Conservation (phyloP, 2,113 vertebrate genomes). For the Aplodontia rufa region DNA sequence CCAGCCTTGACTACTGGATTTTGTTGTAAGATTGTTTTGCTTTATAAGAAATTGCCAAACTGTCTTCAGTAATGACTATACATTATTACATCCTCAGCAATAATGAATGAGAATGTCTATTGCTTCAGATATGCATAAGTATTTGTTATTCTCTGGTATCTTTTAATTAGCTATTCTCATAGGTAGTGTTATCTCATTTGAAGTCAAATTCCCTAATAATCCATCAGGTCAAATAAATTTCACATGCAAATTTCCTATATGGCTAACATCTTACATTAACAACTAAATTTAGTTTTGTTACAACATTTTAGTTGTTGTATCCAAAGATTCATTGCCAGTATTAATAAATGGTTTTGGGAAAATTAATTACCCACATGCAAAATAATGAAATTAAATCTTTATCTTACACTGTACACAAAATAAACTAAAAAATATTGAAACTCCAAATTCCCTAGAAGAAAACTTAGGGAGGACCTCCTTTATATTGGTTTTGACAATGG, state of each 20-base stretch:
- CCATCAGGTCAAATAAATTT: not conserved
- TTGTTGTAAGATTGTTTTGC: not conserved
- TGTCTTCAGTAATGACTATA: not conserved
- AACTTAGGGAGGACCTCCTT: not conserved
- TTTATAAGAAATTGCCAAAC: not conserved
- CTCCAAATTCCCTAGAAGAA: not conserved
- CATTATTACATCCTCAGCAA: not conserved
- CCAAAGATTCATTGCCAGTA: not conserved
- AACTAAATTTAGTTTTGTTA: not conserved
- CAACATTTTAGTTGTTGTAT: not conserved
- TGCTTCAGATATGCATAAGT: not conserved
- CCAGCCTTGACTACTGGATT: not conserved
- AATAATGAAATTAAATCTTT: not conserved
- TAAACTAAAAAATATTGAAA: not conserved
- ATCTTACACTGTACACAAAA: not conserved
- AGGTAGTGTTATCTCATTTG: not conserved
- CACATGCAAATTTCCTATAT: not conserved
- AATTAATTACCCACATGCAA: not conserved
- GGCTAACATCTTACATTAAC: not conserved
- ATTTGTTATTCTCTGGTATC: not conserved
- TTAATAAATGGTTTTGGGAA: not conserved
- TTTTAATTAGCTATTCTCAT: not conserved
- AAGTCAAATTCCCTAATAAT: not conserved
- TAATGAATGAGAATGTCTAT: not conserved
- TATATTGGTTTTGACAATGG: not conserved